These are phyloP conservation scores for Morone chrysops DNA, from an alignment of 2,113 vertebrate genomes.

Conservation along the genomic window DNA sequence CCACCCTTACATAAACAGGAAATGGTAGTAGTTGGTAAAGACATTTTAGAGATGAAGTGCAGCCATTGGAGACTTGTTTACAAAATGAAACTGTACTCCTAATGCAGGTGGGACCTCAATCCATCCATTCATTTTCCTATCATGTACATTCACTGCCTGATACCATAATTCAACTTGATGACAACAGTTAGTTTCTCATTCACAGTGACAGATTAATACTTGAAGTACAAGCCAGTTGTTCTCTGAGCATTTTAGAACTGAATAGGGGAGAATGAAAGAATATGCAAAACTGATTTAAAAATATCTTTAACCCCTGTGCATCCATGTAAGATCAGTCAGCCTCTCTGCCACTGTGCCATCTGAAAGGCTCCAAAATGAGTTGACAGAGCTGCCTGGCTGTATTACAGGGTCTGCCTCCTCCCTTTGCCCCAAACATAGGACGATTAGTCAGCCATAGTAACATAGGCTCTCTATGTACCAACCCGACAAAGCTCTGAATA, in stretches of 20 bases:
- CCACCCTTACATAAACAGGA: not conserved
- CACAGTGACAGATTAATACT: not conserved
- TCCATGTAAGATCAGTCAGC: slow-evolving; percentile 5
- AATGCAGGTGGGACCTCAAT: not conserved
- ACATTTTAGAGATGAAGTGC: not conserved
- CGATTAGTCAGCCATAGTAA: slow-evolving; percentile 27
- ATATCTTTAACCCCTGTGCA: slow-evolving; percentile 15
- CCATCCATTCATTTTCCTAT: not conserved
- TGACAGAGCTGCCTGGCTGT: not conserved
- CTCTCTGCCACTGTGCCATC: slow-evolving; percentile 6
- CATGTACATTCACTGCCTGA: not conserved
- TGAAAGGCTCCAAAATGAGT: slow-evolving; percentile 21
- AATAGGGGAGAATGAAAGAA: slow-evolving; percentile 9
- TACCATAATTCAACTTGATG: not conserved
- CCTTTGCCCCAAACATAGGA: not conserved
- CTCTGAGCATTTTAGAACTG: not conserved
- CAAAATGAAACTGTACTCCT: not conserved
- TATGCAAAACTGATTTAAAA: slow-evolving; percentile 44
- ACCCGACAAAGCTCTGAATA: slow-evolving; percentile 18
- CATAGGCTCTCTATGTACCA: slow-evolving; percentile 6
- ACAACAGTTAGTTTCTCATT: not conserved
- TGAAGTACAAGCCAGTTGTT: not conserved
- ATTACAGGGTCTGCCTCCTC: slow-evolving; percentile 12
- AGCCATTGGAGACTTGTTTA: not conserved
- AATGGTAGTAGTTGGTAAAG: not conserved